Conservation (phyloP, 1,140 invertebrate species). For the Leptinotarsa texana region DNA sequence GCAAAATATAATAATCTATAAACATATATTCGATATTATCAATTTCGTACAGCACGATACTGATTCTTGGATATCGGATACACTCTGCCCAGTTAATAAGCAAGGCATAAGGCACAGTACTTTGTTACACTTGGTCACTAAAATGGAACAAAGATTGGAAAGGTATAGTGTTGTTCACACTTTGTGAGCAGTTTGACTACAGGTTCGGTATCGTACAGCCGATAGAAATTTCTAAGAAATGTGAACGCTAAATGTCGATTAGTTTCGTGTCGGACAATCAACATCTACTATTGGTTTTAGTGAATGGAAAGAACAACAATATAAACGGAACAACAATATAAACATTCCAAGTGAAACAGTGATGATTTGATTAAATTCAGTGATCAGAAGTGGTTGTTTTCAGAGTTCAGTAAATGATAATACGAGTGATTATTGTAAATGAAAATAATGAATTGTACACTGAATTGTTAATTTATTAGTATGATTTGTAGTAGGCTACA, state of each 20-base stretch:
- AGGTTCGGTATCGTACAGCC: neutral
- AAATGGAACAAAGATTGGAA: constrained; percentile 51
- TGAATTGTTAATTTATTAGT: too few relatives aligned
- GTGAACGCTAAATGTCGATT: neutral
- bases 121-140: constrained; percentile 50
- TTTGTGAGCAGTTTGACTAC: constrained; percentile 27
- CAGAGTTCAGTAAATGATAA: too few relatives aligned
- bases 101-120: neutral
- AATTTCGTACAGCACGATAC: too few relatives aligned
- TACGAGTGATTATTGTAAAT: too few relatives aligned
- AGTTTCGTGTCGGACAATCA: neutral
- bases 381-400: neutral
- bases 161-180: constrained; percentile 36
- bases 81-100: too few relatives aligned
- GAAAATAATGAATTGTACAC: too few relatives aligned
- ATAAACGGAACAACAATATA: neutral
- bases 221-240: neutral
- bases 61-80: too few relatives aligned
- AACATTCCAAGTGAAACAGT: neutral
- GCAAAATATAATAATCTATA: too few relatives aligned
- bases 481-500: too few relatives aligned
- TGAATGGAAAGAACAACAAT: neutral
- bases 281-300: neutral
- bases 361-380: neutral
- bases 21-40: too few relatives aligned